A percentile compares a stretch with the other conserved stretches of the same genome.
Conservation (phyloP, 2,888 invertebrate species). For the Nephrotoma flavescens region DNA sequence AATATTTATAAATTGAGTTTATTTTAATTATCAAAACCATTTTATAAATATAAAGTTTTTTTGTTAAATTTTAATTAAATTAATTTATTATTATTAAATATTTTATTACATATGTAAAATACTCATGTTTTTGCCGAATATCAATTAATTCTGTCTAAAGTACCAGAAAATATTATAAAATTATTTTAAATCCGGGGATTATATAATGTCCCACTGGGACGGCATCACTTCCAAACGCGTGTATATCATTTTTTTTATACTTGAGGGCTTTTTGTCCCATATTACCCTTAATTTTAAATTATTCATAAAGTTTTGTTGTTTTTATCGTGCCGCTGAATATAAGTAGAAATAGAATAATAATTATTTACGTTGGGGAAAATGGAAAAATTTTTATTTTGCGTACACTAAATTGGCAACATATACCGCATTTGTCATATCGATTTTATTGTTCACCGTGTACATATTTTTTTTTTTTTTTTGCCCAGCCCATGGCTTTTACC, state of each 20-base stretch:
- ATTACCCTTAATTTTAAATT: too few species aligned
- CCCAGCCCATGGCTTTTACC: not conserved
- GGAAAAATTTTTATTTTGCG: not conserved
- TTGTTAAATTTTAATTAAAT: not conserved
- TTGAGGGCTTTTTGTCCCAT: too few species aligned
- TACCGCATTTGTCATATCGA: not conserved
- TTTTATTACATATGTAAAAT: too few species aligned
- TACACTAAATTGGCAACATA: not conserved
- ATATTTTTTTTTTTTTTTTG: not conserved
- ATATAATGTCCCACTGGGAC: too few species aligned
- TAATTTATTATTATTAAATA: not conserved
- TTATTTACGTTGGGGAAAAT: not conserved
- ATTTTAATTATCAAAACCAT: not conserved
- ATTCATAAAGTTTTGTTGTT: too few species aligned
- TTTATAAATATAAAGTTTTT: not conserved
- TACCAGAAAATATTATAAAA: too few species aligned
- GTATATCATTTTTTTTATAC: too few species aligned
- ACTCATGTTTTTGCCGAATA: too few species aligned
- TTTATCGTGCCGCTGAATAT: too few species aligned
- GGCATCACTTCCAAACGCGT: too few species aligned
- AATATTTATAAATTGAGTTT: not conserved
- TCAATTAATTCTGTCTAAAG: too few species aligned
- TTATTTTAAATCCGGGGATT: too few species aligned
- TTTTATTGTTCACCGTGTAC: not conserved
- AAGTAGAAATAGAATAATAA: not conserved